phyloP scores from a whole-genome alignment of 2,113 vertebrate genomes.

The Edolisoma coerulescens region DNA sequence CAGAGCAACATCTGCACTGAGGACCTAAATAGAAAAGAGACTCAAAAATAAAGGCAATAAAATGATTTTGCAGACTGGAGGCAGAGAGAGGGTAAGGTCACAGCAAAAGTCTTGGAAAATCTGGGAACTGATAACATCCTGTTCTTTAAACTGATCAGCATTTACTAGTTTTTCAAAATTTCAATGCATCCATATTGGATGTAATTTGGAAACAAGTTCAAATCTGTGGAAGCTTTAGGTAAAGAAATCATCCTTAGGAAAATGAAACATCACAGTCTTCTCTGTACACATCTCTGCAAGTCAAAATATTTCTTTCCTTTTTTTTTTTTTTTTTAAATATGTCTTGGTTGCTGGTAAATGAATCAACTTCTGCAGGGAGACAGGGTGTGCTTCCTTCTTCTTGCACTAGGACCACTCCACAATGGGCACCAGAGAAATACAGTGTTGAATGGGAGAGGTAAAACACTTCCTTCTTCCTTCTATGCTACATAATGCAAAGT shows the following conservation, averaged over 20 bases:
- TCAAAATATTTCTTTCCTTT: neutral
- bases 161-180: neutral
- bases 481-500: neutral
- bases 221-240: neutral
- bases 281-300: neutral
- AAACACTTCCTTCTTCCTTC: neutral
- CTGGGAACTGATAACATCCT: neutral
- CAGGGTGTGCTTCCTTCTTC: neutral
- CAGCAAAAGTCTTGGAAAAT: neutral
- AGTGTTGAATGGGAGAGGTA: neutral
- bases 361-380: neutral
- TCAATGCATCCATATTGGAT: rapidly evolving
- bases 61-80: neutral
- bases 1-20: neutral
- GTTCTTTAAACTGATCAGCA: neutral
- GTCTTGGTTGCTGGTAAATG: neutral
- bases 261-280: neutral
- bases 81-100: neutral
- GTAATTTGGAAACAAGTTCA: neutral
- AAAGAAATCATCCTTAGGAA: neutral
- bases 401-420: neutral
- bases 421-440: neutral
- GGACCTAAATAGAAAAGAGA: neutral
- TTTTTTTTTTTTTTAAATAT: neutral
- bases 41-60: neutral